Evolutionary conservation across 2,888 invertebrate genomes (phyloP).

Genomic region (Polia nebulosa): DNA sequence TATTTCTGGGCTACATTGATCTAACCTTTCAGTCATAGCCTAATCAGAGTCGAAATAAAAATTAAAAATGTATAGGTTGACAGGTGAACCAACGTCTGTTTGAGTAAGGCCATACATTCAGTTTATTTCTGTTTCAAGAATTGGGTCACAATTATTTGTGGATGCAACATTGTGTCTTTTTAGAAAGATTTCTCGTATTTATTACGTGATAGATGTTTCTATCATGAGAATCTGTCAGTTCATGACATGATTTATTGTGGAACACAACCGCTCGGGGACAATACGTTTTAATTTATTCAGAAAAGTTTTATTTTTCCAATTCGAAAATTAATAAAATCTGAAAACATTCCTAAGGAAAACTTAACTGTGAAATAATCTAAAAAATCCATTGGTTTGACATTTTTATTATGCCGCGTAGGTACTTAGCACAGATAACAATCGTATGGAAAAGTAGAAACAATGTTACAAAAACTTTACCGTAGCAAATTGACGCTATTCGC

Average conservation of each 20-base stretch:
- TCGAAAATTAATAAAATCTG: background rate
- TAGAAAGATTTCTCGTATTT: constrained; percentile 54
- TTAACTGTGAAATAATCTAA: background rate
- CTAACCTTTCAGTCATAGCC: constrained; percentile 27
- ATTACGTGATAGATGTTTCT: constrained; percentile 35
- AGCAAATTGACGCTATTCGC: constrained; percentile 51
- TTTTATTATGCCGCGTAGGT: constrained; percentile 14
- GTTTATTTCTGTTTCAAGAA: constrained; percentile 67
- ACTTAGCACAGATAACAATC: constrained; percentile 30
- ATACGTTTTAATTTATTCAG: constrained; percentile 17
- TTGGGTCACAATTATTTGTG: constrained; percentile 65
- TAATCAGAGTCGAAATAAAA: constrained; percentile 39
- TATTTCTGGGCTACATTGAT: constrained; percentile 34
- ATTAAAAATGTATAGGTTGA: constrained; percentile 57
- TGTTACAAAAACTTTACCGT: constrained; percentile 43
- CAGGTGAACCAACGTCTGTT: constrained; percentile 55
- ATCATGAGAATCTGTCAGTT: constrained; percentile 38
- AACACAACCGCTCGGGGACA: constrained; percentile 12
- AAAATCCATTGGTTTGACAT: background rate
- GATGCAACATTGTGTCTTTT: constrained; percentile 60
- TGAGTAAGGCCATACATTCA: constrained; percentile 62
- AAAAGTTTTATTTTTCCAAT: background rate
- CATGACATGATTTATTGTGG: constrained; percentile 39
- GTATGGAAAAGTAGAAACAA: constrained; percentile 41
- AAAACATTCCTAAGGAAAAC: background rate